Evolutionary conservation across 2,113 vertebrate species (phyloP).

Genomic region (Pteropus alecto): DNA sequence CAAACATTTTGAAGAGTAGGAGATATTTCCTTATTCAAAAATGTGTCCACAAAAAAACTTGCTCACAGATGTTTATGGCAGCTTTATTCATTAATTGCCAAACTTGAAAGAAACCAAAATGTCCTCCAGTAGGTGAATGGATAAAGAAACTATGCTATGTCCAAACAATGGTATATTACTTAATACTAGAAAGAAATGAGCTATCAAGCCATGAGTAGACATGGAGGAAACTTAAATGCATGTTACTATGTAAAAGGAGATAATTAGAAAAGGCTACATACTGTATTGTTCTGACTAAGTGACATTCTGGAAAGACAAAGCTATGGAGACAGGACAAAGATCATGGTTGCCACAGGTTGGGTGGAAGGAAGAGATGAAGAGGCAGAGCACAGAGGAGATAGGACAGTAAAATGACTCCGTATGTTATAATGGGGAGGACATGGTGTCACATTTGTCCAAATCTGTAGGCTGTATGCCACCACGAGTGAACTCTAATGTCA

Average conservation of each 20-base stretch:
- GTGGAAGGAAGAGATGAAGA: neutral
- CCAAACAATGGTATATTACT: neutral
- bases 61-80: neutral
- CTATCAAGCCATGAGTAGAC: neutral
- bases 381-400: neutral
- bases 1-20: neutral
- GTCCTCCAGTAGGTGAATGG: neutral
- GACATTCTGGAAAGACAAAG: neutral
- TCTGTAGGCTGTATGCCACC: neutral
- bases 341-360: neutral
- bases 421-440: neutral
- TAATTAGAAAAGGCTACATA: neutral
- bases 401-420: neutral
- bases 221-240: neutral
- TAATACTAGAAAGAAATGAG: neutral
- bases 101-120: neutral
- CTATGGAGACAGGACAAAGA: neutral
- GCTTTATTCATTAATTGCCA: neutral
- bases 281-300: neutral
- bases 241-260: neutral
- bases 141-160: neutral
- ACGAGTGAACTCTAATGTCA: neutral
- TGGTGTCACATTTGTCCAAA: neutral
- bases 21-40: neutral
- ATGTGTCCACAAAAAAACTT: neutral